Evolutionary conservation across 2,797 vertebrate genomes (phyloP).

Genomic region (Aeoliscus strigatus): DNA sequence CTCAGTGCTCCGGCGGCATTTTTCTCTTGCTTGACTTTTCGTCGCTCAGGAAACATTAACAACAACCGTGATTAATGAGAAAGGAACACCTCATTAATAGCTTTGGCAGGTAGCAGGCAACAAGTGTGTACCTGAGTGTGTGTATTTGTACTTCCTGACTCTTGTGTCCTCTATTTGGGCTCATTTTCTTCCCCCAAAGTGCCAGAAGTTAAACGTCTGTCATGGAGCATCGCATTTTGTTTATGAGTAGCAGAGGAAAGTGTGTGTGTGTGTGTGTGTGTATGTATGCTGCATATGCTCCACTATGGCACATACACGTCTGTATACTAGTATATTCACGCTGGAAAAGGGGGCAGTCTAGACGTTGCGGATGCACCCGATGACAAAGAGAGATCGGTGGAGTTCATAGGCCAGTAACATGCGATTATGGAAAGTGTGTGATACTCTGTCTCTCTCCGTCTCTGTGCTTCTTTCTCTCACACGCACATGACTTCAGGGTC

Average conservation of each 20-base stretch:
- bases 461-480: conserved; percentile 3
- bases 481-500: conserved; percentile 39
- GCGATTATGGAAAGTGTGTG: conserved; percentile 43
- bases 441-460: neutral
- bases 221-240: conserved; percentile 9
- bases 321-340: conserved; percentile 1
- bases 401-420: conserved; percentile 53
- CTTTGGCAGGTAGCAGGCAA: conserved; percentile 35
- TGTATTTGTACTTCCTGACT: conserved; percentile 14
- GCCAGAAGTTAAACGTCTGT: conserved; percentile 42
- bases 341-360: conserved; percentile 32
- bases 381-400: conserved; percentile 29
- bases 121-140: conserved; percentile 21
- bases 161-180: conserved; percentile 30
- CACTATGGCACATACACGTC: neutral
- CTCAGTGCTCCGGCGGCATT: conserved; percentile 23
- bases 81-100: conserved; percentile 48
- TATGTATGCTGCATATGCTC: neutral
- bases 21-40: conserved; percentile 8
- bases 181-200: conserved; percentile 22
- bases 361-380: conserved; percentile 45
- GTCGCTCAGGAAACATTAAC: conserved; percentile 49
- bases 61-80: conserved; percentile 63
- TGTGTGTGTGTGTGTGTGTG: neutral
- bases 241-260: neutral